Evolutionary conservation across 2,113 vertebrate species (phyloP).

Genomic region (Limnothrissa miodon): DNA sequence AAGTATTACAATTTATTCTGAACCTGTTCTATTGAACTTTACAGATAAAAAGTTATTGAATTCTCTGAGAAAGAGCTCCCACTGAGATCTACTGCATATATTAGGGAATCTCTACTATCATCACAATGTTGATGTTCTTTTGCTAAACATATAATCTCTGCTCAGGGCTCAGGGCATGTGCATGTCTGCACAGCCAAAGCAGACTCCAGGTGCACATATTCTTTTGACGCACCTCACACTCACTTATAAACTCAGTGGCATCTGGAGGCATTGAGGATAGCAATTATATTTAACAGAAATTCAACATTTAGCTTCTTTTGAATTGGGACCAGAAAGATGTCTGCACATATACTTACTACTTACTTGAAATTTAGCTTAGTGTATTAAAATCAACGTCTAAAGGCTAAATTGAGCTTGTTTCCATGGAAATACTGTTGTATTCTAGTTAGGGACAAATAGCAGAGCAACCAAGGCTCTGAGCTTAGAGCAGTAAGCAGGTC

Average conservation of each 20-base stretch:
- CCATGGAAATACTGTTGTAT: background rate
- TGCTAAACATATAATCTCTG: background rate
- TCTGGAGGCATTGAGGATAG: background rate
- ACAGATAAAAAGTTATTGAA: background rate
- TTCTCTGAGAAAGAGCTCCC: background rate
- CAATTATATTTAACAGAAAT: no score
- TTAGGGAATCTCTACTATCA: background rate
- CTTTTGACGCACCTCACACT: background rate
- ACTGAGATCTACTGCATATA: background rate
- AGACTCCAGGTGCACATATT: background rate
- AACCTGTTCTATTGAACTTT: background rate
- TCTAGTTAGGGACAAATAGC: background rate
- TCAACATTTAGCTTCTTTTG: background rate
- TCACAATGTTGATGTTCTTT: background rate
- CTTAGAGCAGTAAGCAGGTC: conserved; percentile 1
- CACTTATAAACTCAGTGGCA: background rate
- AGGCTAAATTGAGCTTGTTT: conserved; percentile 3
- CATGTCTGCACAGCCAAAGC: background rate
- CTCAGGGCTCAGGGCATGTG: background rate
- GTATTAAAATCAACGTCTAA: no score
- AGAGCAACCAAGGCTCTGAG: background rate
- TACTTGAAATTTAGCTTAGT: no score
- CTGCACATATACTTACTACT: background rate
- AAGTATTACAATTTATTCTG: background rate
- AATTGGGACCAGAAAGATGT: background rate